These are phyloP conservation scores for Chionoecetes opilio DNA, from an alignment of 1,140 invertebrate genomes.

Conservation along the genomic window DNA sequence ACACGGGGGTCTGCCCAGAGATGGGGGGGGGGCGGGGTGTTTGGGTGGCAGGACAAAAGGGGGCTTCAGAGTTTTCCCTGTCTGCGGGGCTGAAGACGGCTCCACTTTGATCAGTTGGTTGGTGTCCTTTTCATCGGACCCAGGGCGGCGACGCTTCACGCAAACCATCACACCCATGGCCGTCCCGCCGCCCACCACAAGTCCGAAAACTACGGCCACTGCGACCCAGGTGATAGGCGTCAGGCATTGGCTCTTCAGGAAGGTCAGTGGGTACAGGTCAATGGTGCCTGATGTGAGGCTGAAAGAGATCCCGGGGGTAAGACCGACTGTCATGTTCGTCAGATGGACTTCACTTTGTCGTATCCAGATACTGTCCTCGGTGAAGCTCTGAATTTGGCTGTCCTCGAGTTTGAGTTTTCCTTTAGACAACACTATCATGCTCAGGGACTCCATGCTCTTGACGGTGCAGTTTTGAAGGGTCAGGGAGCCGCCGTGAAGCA, in stretches of 20 bases:
- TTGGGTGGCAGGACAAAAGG: not conserved
- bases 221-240: not conserved
- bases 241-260: not conserved
- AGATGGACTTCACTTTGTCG: not conserved
- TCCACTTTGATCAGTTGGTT: not conserved
- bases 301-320: not conserved
- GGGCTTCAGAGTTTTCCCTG: not conserved
- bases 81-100: not conserved
- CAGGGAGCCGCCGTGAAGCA: not conserved
- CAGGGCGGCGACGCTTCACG: not conserved
- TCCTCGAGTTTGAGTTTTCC: too few relatives aligned
- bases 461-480: not conserved
- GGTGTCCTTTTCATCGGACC: not conserved
- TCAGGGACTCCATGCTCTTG: not conserved
- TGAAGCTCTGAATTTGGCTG: too few relatives aligned
- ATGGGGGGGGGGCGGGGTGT: not conserved
- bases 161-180: not conserved
- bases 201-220: too few relatives aligned
- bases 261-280: not conserved
- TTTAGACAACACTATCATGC: not conserved
- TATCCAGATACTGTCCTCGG: not conserved
- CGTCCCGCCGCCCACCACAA: not conserved
- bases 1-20: too few relatives aligned
- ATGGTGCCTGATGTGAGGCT: not conserved
- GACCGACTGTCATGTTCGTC: not conserved